Conservation (phyloP, 1,140 invertebrate genomes). For the Orussus abietinus region DNA sequence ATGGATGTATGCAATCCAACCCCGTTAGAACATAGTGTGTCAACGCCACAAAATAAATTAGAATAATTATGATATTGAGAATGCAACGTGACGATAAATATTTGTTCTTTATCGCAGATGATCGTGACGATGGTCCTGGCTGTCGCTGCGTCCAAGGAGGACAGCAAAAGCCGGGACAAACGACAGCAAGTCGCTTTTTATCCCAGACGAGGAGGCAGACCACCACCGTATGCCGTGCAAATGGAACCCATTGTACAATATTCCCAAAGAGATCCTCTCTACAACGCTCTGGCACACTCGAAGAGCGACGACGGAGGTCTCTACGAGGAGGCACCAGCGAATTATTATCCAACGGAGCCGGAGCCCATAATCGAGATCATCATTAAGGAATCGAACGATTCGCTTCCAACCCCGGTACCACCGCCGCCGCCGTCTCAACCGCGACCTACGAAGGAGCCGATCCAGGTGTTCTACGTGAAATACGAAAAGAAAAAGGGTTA, state of each 20-base stretch:
- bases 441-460: constrained; percentile 71
- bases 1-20: no score
- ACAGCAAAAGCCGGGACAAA: constrained; percentile 34
- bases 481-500: constrained; percentile 70
- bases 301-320: constrained; percentile 50
- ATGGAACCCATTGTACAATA: constrained; percentile 78
- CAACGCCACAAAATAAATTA: no score
- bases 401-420: constrained; percentile 65
- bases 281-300: constrained; percentile 58
- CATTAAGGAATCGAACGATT: constrained; percentile 83
- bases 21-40: no score
- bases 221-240: constrained; percentile 71
- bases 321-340: constrained; percentile 39
- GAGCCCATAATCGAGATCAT: constrained; percentile 90
- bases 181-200: constrained; percentile 40
- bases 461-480: constrained; percentile 86
- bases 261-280: constrained; percentile 72
- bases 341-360: constrained; percentile 70
- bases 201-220: constrained; percentile 32
- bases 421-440: constrained; percentile 51
- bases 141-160: constrained; percentile 25
- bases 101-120: constrained; percentile 30
- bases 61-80: no score
- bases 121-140: constrained; percentile 24
- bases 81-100: no score